Base-by-base conservation (phyloP, 2,113 vertebrate genomes). In the Okapia johnstoni region DNA sequence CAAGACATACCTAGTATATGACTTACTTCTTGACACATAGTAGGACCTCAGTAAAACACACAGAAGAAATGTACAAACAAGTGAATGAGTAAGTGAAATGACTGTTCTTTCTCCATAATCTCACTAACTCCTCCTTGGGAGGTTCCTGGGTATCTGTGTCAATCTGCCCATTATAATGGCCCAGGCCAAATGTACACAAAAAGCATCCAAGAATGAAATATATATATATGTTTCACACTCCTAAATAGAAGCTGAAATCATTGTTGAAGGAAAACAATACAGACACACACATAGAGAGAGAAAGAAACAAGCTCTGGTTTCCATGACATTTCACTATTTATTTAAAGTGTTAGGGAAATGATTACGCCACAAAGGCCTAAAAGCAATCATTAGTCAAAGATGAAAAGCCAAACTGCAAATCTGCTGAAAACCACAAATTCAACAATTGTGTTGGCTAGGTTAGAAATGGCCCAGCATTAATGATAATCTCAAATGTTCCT, bases 401-500 rank as follows among this genome's bases (percentile, higher is more conserved):
- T 88, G 97, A 98, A 97, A 97, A 95, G 94, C 94, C 97, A 93
- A 95, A 85, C 63, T 87, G 80, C 84, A 96, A 98, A 98, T 97
- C 95, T 90, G 94, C 97, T 97, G 57, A 93, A 97, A 98, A 97
- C 97, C 98, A 97, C 97, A 98, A 98, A 96, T 92, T 97, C 96
- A 98, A 98, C 97, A 97, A 98, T 94, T 90, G 89, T 90, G 33
- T 55, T 96, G 97, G 96, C 96, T 33, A 92, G 26, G 84, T 97
- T 94, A 97, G 93, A 90, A 97, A 94, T 70, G 58, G 87, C 93
- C 95, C 58, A 25, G 92, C 76, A 46, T 93, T 98, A 96, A 97
- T 96, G 97, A 93, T 97, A 85, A 97, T 97, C 97, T 98, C 98
- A 98, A 97, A 98, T 98, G 96, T 98, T 98, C 98, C 97, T 98